Evolutionary conservation across 2,113 vertebrate genomes (phyloP).

Genomic region (Amazona guildingii): DNA sequence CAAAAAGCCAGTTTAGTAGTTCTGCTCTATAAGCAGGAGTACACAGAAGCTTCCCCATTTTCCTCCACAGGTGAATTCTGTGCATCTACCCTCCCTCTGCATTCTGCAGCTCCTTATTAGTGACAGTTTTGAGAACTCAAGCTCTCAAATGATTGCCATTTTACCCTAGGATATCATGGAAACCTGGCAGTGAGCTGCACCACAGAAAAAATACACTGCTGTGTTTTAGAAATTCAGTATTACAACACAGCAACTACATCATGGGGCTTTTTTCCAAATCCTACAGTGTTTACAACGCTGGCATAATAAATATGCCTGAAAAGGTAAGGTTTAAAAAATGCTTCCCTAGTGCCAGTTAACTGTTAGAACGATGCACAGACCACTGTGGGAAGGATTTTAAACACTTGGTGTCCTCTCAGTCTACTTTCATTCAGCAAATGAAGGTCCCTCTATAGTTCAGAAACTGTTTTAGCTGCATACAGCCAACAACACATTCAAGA

Average conservation of each 20-base stretch:
- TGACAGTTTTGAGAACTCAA: not conserved
- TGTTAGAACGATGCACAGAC: not conserved
- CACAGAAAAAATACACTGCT: not conserved
- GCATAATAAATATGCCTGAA: not conserved
- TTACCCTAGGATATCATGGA: conserved; percentile 27
- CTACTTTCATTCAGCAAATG: not conserved
- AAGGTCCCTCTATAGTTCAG: not conserved
- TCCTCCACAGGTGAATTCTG: conserved; percentile 32
- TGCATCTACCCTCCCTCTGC: conserved; percentile 8
- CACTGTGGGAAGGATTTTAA: not conserved
- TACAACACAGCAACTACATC: not conserved
- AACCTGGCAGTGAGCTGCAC: conserved; percentile 19
- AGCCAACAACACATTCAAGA: not conserved
- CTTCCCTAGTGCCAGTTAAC: not conserved
- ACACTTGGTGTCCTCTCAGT: not conserved
- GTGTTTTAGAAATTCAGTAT: not conserved
- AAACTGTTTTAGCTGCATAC: not conserved
- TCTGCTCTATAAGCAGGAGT: not conserved
- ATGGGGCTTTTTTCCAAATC: not conserved
- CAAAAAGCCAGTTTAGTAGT: conserved; percentile 53
- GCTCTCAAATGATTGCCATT: not conserved
- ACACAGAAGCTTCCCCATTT: conserved; percentile 4
- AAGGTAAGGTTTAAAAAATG: not conserved
- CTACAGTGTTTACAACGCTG: not conserved
- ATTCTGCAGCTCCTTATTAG: conserved; percentile 1